These are phyloP conservation scores for Pangasius krempfi DNA, from an alignment of 2,797 vertebrate species.

Conservation along the genomic window DNA sequence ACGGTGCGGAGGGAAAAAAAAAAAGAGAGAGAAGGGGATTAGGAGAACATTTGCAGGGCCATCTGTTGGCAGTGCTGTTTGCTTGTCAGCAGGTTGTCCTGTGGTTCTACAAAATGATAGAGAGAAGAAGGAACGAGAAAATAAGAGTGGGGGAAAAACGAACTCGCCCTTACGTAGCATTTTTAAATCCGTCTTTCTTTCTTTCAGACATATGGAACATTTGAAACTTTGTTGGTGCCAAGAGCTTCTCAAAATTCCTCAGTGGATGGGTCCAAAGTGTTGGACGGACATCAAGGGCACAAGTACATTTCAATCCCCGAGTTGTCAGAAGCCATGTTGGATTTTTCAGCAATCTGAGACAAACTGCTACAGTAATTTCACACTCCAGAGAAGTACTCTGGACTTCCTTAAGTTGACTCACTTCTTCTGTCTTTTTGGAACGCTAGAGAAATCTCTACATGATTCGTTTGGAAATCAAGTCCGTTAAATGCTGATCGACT, in stretches of 20 bases:
- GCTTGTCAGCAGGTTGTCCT: conserved; percentile 30
- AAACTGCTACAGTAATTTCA: conserved; percentile 2
- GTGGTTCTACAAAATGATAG: conserved; percentile 1
- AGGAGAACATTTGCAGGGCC: background rate
- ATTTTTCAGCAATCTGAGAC: conserved; percentile 12
- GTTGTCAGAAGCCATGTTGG: background rate
- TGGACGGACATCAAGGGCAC: conserved; percentile 17
- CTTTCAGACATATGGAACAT: conserved; percentile 18
- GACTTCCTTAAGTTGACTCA: background rate
- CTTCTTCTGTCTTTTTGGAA: background rate
- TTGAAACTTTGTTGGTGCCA: background rate
- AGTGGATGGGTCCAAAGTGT: background rate
- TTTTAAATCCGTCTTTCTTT: conserved; percentile 24
- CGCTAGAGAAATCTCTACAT: background rate
- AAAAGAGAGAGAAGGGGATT: conserved; percentile 10
- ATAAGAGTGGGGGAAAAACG: background rate
- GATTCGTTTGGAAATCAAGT: background rate
- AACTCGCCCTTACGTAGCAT: background rate
- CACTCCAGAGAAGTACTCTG: background rate
- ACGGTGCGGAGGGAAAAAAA: background rate
- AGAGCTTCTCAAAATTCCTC: background rate
- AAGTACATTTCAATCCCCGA: background rate
- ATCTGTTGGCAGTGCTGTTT: conserved; percentile 28
- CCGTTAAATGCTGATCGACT: conserved; percentile 4
- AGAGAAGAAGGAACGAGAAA: background rate